phyloP scores from a whole-genome alignment of 35 echinoderm and acorn worm genomes.

The Eucidaris tribuloides region DNA sequence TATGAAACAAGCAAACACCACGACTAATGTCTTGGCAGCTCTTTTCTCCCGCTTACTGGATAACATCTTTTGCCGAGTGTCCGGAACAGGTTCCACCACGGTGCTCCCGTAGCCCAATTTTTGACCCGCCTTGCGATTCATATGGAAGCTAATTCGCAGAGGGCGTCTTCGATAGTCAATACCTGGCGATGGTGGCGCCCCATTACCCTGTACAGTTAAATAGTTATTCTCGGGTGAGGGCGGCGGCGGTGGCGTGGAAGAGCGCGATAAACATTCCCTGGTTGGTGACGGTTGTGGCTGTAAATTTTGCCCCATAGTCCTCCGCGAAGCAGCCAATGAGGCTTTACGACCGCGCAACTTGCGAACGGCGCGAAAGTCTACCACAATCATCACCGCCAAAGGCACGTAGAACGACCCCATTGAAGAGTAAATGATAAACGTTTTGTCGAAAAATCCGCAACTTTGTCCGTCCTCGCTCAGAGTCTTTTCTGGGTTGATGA shows the following conservation, averaged over 20 bases:
- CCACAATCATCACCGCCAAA: conserved; percentile 89
- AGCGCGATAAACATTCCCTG: not conserved
- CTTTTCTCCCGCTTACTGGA: conserved; percentile 84
- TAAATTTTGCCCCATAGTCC: not conserved
- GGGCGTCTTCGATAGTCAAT: conserved; percentile 25
- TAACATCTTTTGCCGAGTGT: conserved; percentile 48
- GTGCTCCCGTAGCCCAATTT: conserved; percentile 77
- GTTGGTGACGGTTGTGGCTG: conserved; percentile 14
- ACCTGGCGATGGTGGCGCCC: conserved; percentile 3
- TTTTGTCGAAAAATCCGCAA: conserved; percentile 93
- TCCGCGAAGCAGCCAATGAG: not conserved
- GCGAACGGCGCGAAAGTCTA: conserved; percentile 84
- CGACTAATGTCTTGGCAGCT: conserved; percentile 93
- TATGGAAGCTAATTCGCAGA: conserved; percentile 75
- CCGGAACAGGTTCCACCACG: conserved; percentile 50
- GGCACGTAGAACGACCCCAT: conserved; percentile 99
- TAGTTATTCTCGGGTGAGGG: conserved; percentile 31
- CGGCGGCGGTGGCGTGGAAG: conserved; percentile 26
- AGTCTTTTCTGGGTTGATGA: conserved; percentile 72
- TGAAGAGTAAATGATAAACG: conserved; percentile 96
- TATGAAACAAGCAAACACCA: conserved; percentile 97
- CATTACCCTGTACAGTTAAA: not conserved
- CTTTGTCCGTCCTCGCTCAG: conserved; percentile 59
- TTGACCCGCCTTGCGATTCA: conserved; percentile 22
- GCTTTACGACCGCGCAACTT: conserved; percentile 86